Evolutionary conservation across 2,113 vertebrate genomes (phyloP).

Genomic region (Benthochromis sp.): DNA sequence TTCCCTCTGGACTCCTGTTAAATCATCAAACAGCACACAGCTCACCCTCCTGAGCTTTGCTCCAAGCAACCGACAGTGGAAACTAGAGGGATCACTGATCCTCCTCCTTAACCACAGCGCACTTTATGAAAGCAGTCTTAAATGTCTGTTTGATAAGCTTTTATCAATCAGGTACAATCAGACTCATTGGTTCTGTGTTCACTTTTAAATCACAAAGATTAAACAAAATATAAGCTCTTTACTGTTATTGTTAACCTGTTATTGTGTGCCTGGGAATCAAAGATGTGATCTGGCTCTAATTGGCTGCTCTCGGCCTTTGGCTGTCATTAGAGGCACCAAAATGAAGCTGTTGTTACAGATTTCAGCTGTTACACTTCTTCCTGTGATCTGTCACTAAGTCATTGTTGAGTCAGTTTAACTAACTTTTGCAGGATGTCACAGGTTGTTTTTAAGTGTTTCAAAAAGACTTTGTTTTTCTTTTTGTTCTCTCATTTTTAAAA

Average conservation of each 20-base stretch:
- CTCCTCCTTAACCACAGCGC: no score
- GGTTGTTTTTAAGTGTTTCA: background rate
- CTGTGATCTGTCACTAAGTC: background rate
- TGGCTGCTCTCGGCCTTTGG: accelerated
- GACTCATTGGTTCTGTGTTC: background rate
- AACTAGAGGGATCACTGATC: no score
- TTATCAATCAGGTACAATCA: background rate
- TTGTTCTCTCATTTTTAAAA: background rate
- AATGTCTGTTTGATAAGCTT: background rate
- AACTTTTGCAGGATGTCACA: background rate
- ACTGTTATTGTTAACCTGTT: background rate
- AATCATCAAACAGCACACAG: background rate
- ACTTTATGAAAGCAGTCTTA: no score
- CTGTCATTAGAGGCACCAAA: background rate
- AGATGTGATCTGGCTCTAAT: background rate
- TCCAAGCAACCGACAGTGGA: background rate
- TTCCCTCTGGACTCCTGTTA: accelerated
- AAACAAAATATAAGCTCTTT: background rate
- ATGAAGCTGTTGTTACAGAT: background rate
- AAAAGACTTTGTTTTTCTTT: background rate
- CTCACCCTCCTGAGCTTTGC: background rate
- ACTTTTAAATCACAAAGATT: background rate
- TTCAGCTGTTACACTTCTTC: background rate
- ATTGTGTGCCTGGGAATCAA: background rate
- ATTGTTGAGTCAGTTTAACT: background rate